Conservation (phyloP, 2,797 vertebrate species). For the Prunella strophiata region DNA sequence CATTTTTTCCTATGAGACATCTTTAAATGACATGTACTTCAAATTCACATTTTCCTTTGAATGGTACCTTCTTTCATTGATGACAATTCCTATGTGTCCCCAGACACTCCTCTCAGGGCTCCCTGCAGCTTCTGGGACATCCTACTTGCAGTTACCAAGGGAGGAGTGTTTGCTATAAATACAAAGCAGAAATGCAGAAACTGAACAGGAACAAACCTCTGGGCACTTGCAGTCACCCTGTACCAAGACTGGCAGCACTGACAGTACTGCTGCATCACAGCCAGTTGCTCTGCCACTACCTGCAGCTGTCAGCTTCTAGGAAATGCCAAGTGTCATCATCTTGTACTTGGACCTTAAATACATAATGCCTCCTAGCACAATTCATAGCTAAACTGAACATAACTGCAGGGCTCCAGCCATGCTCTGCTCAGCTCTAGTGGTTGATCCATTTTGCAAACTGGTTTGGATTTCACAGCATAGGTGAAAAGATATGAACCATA, state of each 20-base stretch:
- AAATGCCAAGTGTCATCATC: background rate
- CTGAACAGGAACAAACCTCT: background rate
- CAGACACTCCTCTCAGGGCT: background rate
- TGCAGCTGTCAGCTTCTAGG: background rate
- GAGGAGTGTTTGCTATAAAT: background rate
- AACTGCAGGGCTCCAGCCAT: background rate
- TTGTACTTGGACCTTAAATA: background rate
- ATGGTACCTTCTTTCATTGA: background rate
- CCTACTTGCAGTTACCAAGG: background rate
- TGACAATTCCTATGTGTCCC: background rate
- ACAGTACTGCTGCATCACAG: background rate
- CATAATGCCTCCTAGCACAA: background rate
- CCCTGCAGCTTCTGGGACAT: background rate
- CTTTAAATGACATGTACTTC: background rate
- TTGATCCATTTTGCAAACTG: background rate
- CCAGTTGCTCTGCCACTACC: background rate
- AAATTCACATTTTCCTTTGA: background rate
- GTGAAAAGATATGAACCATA: background rate
- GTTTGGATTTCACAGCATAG: background rate
- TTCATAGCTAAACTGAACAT: background rate
- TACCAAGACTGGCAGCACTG: background rate
- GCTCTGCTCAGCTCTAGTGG: background rate
- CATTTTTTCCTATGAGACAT: background rate
- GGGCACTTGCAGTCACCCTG: background rate
- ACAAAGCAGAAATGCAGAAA: background rate